Evolutionary conservation across 2,113 vertebrate genomes (phyloP).

Genomic region (Neopipo cinnamomea): DNA sequence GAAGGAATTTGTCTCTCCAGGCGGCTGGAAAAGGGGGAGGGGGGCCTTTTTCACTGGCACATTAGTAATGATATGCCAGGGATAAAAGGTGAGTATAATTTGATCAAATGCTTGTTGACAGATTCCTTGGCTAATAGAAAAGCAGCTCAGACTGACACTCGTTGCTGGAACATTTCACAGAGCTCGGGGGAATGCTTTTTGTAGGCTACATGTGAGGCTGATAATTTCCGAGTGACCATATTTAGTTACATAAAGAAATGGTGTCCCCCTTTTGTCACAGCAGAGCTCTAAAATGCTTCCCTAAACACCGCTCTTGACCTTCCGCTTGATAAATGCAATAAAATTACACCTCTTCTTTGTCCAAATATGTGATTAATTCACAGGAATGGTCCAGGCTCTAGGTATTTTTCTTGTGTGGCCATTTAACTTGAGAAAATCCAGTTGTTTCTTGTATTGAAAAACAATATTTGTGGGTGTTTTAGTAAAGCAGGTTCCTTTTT

Average conservation of each 20-base stretch:
- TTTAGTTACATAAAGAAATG: not conserved
- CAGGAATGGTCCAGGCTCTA: not conserved
- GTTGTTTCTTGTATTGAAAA: not conserved
- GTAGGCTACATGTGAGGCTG: not conserved
- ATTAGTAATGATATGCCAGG: constrained; percentile 75
- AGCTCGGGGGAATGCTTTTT: not conserved
- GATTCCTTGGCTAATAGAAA: constrained; percentile 70
- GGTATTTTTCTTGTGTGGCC: not conserved
- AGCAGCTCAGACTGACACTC: constrained; percentile 40
- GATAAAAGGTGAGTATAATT: constrained; percentile 80
- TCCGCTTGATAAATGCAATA: not conserved
- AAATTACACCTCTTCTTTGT: not conserved
- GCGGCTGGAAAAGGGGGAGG: constrained; percentile 31
- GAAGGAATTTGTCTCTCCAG: constrained; percentile 54
- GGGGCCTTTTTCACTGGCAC: constrained; percentile 70
- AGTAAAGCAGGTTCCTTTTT: not conserved
- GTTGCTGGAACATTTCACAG: constrained; percentile 1
- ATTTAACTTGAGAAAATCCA: not conserved
- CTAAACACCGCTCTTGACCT: not conserved
- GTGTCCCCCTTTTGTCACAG: constrained; percentile 6
- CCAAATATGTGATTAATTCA: constrained; percentile 1
- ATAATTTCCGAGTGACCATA: not conserved
- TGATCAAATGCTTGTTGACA: constrained; percentile 75
- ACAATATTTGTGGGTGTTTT: not conserved
- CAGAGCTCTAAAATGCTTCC: constrained; percentile 11